These are phyloP conservation scores for Tetranychus truncatus DNA, from an alignment of 2,888 invertebrate genomes.

Conservation along the genomic window DNA sequence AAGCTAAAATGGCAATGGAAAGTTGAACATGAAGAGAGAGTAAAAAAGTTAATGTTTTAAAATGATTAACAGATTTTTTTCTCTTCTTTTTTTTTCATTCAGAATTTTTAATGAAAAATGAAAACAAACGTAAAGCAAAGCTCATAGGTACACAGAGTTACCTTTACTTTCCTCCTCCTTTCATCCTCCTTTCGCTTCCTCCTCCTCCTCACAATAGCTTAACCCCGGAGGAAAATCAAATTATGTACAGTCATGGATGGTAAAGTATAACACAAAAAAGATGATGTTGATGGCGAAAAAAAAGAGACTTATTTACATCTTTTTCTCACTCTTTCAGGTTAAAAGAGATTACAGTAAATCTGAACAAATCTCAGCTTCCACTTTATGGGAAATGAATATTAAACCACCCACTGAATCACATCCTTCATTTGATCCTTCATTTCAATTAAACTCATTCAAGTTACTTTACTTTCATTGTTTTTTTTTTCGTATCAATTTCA, in stretches of 20 bases:
- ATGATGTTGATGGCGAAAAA: neutral
- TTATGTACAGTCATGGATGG: neutral
- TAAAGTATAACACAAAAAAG: neutral
- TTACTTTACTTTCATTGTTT: too few relatives aligned
- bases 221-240: neutral
- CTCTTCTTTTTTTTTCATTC: too few relatives aligned
- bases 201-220: neutral
- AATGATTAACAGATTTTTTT: neutral
- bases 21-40: neutral
- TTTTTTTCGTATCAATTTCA: too few relatives aligned
- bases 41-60: neutral
- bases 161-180: too few relatives aligned
- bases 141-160: too few relatives aligned
- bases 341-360: too few relatives aligned
- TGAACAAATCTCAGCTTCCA: too few relatives aligned
- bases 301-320: neutral
- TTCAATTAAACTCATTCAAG: too few relatives aligned
- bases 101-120: neutral
- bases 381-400: neutral
- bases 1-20: neutral
- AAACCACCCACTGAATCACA: neutral
- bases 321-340: too few relatives aligned
- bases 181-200: neutral
- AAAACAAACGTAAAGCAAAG: too few relatives aligned
- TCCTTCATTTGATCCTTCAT: neutral